phyloP scores from a whole-genome alignment of 2,888 invertebrate genomes.

The Barypeithes pellucidus region DNA sequence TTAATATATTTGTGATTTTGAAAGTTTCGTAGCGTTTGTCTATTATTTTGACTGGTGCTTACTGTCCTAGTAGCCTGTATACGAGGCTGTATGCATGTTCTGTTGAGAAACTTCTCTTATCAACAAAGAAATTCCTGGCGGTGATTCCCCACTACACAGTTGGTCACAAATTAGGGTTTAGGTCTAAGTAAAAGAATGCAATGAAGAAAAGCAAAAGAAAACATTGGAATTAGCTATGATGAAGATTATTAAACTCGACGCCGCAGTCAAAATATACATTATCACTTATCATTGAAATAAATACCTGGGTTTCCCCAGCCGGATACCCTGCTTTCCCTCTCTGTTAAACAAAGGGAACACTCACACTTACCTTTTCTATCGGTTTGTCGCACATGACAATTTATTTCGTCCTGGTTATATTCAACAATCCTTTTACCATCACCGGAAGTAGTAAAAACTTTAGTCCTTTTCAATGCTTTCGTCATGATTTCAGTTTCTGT shows the following conservation, averaged over 20 bases:
- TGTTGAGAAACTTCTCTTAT: too few species aligned
- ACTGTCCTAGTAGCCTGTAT: too few species aligned
- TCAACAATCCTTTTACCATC: constrained; percentile 63
- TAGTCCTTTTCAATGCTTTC: constrained; percentile 69
- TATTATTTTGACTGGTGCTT: not conserved
- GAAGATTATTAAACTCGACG: too few species aligned
- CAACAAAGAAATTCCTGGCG: too few species aligned
- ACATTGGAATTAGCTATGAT: too few species aligned
- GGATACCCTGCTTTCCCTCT: not conserved
- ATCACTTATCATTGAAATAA: not conserved
- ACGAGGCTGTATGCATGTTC: too few species aligned
- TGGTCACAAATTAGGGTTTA: too few species aligned
- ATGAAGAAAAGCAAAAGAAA: too few species aligned
- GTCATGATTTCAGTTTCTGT: constrained; percentile 76
- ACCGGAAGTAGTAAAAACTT: constrained; percentile 67
- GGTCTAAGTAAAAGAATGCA: too few species aligned
- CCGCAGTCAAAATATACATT: too few species aligned
- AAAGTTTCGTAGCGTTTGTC: too few species aligned
- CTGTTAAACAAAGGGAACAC: constrained; percentile 4
- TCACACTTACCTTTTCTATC: constrained; percentile 52
- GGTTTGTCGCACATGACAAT: constrained; percentile 60
- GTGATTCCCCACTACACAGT: too few species aligned
- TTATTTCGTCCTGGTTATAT: constrained; percentile 66
- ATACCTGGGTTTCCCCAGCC: not conserved
- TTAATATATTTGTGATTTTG: not conserved